Evolutionary conservation across 2,888 invertebrate species (phyloP), one percentile per base, ranked within the genome.

Genomic region (Cantharis rufa): DNA sequence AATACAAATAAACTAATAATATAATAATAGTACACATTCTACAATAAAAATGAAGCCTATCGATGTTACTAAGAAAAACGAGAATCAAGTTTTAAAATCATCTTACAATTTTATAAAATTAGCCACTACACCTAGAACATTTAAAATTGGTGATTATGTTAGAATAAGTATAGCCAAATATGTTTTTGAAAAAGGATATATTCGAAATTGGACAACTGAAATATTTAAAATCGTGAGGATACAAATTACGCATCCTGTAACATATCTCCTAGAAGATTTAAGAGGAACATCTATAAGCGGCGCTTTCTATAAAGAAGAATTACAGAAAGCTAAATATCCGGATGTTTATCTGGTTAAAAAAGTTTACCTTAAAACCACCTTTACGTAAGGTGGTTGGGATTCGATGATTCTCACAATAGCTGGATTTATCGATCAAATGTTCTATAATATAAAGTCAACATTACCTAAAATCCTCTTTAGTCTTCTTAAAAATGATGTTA

Each of bases 271-370:
- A 10, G 10, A 27, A 27, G 10, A 27, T 79, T 81, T 77, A 63
- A 15, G 75, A 15, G 80, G 76, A 63, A 15, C 76, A 61, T 78
- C 82, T 9, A 84, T 86, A 5, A 71, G 32, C 13, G 85, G 84
- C 16, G 79, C 80, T 2, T 86, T 86, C 75, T 82, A 84, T 1
- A 79, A 86, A 69, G 28, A 83, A 61, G 83, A 84, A 76, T 68
- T 84, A 9, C 74, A 71, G 18, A 77, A 75, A 68, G 78, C 79
- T 4, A 76, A 81, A 21, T 74, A 80, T 75, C 78, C 81, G 9
- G 76, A 82, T 62, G 74, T 85, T 27, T 86, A 85, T 80, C 74
- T 86, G 62, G 80, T 87, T 48, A 85, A 86, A 80, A 85, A 84
- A 79, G 79, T 85, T 62, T 69, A 24, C 80, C 79, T 72, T 82